These are phyloP conservation scores for Vireo griseus DNA, from an alignment of 2,797 vertebrate genomes.

Conservation along the genomic window DNA sequence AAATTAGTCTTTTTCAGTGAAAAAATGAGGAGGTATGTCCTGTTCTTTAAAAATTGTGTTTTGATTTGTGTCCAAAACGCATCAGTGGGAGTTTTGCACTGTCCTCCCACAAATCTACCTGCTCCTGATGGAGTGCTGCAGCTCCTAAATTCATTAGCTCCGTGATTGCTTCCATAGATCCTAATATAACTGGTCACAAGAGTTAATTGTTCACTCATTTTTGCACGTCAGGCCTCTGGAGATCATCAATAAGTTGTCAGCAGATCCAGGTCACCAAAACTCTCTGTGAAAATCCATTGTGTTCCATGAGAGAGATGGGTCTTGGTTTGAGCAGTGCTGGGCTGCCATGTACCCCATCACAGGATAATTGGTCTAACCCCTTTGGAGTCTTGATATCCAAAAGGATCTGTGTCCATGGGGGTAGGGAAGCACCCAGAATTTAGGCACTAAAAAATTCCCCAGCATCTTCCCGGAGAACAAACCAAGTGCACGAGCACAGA, in stretches of 20 bases:
- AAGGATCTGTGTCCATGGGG: neutral
- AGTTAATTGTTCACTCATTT: neutral
- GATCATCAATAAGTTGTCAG: neutral
- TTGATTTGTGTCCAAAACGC: neutral
- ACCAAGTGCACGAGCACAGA: neutral
- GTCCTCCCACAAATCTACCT: neutral
- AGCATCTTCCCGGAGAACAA: neutral
- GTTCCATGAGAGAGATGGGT: neutral
- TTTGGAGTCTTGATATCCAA: neutral
- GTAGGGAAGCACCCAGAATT: neutral
- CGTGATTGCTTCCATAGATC: neutral
- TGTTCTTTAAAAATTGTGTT: neutral
- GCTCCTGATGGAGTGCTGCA: neutral
- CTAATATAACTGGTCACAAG: neutral
- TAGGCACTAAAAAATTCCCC: neutral
- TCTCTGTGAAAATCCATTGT: neutral
- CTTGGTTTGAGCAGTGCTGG: neutral
- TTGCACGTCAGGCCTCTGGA: neutral
- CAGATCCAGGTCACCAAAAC: neutral
- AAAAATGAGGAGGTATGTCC: neutral
- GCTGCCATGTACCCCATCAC: fast-evolving
- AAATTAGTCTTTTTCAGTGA: neutral
- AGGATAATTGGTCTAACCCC: neutral
- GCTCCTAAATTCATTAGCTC: neutral
- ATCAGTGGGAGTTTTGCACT: neutral